phyloP scores from a whole-genome alignment of 2,113 vertebrate species.

The Scophthalmus maximus region DNA sequence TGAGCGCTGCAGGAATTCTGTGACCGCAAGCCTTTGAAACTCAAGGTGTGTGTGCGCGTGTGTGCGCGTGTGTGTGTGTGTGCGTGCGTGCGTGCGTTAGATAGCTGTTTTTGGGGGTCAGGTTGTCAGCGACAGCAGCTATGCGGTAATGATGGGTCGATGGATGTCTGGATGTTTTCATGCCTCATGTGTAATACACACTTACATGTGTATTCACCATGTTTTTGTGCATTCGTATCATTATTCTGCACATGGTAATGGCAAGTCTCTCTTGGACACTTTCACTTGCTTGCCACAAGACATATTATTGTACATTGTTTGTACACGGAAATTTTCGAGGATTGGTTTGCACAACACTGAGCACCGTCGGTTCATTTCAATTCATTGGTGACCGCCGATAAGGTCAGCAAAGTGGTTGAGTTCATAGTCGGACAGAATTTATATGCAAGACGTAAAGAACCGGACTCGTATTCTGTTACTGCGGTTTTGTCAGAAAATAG shows the following conservation, averaged over 20 bases:
- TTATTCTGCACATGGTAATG: too few relatives aligned
- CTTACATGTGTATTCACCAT: background rate
- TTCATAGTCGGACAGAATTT: too few relatives aligned
- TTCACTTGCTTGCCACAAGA: too few relatives aligned
- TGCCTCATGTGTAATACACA: background rate
- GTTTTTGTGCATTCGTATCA: slow-evolving; percentile 1
- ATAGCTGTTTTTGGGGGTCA: slow-evolving; percentile 13
- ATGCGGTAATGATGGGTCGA: slow-evolving; percentile 23
- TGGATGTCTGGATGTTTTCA: slow-evolving; percentile 17
- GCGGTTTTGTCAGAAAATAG: background rate
- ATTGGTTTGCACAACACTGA: background rate
- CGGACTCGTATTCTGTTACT: background rate
- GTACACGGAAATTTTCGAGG: background rate
- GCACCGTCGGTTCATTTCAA: too few relatives aligned
- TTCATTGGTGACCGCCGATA: too few relatives aligned
- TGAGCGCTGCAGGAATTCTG: slow-evolving; percentile 72
- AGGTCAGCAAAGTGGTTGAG: too few relatives aligned
- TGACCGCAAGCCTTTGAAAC: slow-evolving; percentile 73
- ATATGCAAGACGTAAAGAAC: background rate
- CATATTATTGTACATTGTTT: background rate
- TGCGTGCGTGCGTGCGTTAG: background rate
- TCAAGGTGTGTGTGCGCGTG: background rate
- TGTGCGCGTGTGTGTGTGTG: background rate
- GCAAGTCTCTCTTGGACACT: background rate
- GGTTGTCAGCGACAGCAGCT: slow-evolving; percentile 15